phyloP scores from a whole-genome alignment of 1,140 invertebrate genomes.

The Plectus sambesii region DNA sequence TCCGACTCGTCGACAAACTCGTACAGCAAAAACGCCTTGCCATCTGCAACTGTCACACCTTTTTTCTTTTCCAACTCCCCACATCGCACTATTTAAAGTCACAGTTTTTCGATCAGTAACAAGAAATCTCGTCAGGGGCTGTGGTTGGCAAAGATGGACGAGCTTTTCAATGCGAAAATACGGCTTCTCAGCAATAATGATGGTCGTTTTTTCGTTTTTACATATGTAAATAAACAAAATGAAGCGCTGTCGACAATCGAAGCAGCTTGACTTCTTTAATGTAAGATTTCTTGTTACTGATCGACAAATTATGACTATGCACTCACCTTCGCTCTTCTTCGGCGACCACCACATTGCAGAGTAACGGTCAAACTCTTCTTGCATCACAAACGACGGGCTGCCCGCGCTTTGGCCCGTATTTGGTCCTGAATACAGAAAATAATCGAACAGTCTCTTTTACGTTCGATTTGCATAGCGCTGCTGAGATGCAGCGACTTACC shows the following conservation, averaged over 20 bases:
- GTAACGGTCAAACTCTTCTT: slow-evolving; percentile 92
- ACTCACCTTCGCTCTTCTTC: slow-evolving; percentile 44
- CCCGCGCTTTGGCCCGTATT: slow-evolving; percentile 64
- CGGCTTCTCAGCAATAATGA: not conserved
- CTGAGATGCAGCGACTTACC: too few species aligned
- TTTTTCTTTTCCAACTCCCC: too few species aligned
- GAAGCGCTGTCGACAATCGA: too few species aligned
- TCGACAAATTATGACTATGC: too few species aligned
- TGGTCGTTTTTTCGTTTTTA: not conserved
- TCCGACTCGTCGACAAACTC: slow-evolving; percentile 18
- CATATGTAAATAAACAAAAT: not conserved
- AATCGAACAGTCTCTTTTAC: too few species aligned
- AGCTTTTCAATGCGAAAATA: not conserved
- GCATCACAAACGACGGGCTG: slow-evolving; percentile 88
- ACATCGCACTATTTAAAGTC: not conserved
- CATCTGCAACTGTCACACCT: too few species aligned
- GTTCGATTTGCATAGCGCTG: too few species aligned
- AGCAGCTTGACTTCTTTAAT: not conserved
- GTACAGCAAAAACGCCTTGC: too few species aligned
- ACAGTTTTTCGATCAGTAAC: too few species aligned
- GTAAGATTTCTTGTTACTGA: not conserved
- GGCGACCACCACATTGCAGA: slow-evolving; percentile 97
- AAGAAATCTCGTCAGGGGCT: too few species aligned
- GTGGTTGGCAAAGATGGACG: too few species aligned
- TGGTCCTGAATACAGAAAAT: too few species aligned